These are phyloP conservation scores for Sycobia sp. DNA, from an alignment of 1,140 invertebrate species.

Conservation along the genomic window DNA sequence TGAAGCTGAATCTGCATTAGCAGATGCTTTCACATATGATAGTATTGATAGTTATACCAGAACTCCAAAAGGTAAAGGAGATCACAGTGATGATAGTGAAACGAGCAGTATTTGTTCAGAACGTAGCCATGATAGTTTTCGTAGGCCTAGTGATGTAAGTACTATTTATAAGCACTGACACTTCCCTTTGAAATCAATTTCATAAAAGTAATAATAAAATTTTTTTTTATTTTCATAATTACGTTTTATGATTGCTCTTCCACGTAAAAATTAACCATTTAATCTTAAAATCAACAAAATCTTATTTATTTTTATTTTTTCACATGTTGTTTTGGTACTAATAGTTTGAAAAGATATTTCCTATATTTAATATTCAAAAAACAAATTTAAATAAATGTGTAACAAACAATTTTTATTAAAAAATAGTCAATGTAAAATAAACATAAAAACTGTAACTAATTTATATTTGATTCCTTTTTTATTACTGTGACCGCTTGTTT, in stretches of 20 bases:
- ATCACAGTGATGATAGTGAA: conserved; percentile 90
- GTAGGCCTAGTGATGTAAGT: conserved; percentile 82
- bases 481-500: conserved; percentile 52
- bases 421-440: too few species aligned
- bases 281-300: too few species aligned
- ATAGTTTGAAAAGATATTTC: too few species aligned
- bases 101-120: conserved; percentile 95
- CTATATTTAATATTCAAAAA: too few species aligned
- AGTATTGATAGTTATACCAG: conserved; percentile 53
- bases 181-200: background rate
- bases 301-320: too few species aligned
- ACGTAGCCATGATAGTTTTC: conserved; percentile 82
- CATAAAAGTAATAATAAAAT: background rate
- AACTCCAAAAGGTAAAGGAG: conserved; percentile 63
- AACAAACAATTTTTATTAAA: too few species aligned
- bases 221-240: conserved; percentile 5
- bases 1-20: conserved; percentile 85
- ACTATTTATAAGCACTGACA: too few species aligned
- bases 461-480: conserved; percentile 50
- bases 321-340: too few species aligned
- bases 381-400: too few species aligned
- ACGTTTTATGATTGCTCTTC: too few species aligned
- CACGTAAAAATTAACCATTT: too few species aligned
- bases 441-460: conserved; percentile 52
- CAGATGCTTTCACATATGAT: conserved; percentile 71